A percentile compares a stretch with the other conserved stretches of the same genome.
Evolutionary conservation across 2,888 invertebrate genomes (phyloP).

Genomic region (Dolomedes plantarius): DNA sequence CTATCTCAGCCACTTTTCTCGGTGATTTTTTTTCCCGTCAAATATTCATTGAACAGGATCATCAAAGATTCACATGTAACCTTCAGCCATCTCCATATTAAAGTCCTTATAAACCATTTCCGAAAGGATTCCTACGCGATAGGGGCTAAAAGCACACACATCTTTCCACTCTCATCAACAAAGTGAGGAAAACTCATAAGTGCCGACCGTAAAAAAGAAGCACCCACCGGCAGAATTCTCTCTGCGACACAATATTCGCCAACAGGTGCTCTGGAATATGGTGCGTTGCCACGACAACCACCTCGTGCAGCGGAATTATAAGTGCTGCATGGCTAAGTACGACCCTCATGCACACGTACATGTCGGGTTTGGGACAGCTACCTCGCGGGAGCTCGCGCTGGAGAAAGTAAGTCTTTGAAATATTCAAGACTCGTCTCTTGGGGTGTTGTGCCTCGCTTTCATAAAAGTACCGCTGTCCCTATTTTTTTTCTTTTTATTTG

Average conservation of each 20-base stretch:
- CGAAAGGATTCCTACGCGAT: no score
- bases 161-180: neutral
- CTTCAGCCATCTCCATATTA: no score
- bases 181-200: neutral
- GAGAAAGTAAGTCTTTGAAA: conserved; percentile 50
- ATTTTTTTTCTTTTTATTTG: conserved; percentile 37
- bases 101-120: no score
- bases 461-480: conserved; percentile 57
- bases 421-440: conserved; percentile 46
- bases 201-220: neutral
- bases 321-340: conserved; percentile 63
- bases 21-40: no score
- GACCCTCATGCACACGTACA: conserved; percentile 15
- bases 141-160: no score
- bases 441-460: conserved; percentile 34
- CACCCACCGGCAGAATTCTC: neutral
- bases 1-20: no score
- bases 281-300: conserved; percentile 56
- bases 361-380: conserved; percentile 30
- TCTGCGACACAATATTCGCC: conserved; percentile 1
- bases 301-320: conserved; percentile 59
- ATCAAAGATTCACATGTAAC: no score
- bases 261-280: conserved; percentile 50
- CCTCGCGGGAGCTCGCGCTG: conserved; percentile 25
- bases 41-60: no score